Percentiles rank a stretch among this genome's conserved stretches.
Conservation (phyloP, 2,113 vertebrate species). For the Emydocephalus ijimae region DNA sequence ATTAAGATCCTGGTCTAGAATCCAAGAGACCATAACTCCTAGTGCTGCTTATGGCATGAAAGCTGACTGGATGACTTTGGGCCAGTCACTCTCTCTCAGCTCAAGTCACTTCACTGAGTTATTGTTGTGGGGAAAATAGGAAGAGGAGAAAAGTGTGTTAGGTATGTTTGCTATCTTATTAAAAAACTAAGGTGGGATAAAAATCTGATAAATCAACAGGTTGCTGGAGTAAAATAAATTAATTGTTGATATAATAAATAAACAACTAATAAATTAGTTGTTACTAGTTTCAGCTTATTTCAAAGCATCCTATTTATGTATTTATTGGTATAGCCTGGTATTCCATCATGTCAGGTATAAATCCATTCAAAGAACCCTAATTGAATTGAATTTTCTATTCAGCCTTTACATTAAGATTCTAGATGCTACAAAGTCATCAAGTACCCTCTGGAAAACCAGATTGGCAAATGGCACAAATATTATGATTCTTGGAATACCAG, state of each 20-base stretch:
- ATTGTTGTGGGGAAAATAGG: background rate
- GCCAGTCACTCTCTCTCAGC: background rate
- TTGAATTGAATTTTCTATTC: background rate
- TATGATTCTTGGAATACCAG: background rate
- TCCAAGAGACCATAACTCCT: background rate
- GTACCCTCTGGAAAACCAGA: background rate
- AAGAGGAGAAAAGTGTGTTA: background rate
- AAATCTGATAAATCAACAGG: background rate
- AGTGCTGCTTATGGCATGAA: background rate
- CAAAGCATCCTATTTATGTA: background rate
- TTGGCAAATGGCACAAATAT: background rate
- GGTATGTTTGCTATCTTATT: background rate
- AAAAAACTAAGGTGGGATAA: background rate
- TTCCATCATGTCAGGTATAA: background rate
- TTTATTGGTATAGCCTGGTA: background rate
- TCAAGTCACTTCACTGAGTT: background rate
- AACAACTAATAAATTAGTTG: background rate
- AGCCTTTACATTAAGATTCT: background rate
- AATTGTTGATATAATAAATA: too few species aligned
- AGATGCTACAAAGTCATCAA: background rate
- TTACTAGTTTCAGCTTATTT: background rate
- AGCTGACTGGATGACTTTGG: background rate
- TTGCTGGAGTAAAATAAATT: background rate
- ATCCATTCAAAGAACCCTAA: background rate
- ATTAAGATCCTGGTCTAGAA: background rate